phyloP scores from a whole-genome alignment of 1,140 invertebrate genomes.

The Mizuhopecten yessoensis region DNA sequence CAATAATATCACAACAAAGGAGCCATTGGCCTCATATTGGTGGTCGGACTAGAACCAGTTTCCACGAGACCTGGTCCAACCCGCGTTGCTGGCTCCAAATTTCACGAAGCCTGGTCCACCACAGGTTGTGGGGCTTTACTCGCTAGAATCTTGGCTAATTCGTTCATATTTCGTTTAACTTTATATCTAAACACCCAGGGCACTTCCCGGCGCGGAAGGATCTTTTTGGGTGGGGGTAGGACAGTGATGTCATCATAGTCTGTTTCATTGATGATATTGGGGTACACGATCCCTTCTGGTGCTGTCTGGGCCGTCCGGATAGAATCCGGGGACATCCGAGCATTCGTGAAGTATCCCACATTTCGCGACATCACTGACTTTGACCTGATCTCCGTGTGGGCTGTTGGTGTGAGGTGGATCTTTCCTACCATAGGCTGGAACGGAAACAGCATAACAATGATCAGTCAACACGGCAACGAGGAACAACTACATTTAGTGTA shows the following conservation, averaged over 20 bases:
- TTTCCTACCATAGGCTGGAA: constrained; percentile 43
- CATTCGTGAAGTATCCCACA: neutral
- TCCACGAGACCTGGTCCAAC: neutral
- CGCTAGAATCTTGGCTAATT: constrained; percentile 78
- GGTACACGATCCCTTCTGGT: constrained; percentile 66
- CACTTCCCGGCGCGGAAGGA: constrained; percentile 73
- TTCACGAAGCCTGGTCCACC: neutral
- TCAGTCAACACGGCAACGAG: no score
- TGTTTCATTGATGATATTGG: constrained; percentile 67
- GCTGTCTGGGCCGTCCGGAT: constrained; percentile 62
- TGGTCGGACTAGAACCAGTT: neutral
- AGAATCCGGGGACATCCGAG: constrained; percentile 63
- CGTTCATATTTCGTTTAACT: constrained; percentile 79
- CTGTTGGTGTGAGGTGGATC: constrained; percentile 61
- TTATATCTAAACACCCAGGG: constrained; percentile 81
- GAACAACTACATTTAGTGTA: no score
- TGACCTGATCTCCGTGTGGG: constrained; percentile 64
- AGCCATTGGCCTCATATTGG: neutral
- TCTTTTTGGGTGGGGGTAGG: constrained; percentile 72
- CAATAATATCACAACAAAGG: constrained; percentile 4
- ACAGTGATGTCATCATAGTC: constrained; percentile 75
- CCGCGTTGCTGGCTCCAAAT: neutral
- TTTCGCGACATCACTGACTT: constrained; percentile 60
- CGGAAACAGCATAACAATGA: no score
- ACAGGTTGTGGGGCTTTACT: constrained; percentile 65